Conservation (phyloP, 2,113 vertebrate genomes). For the Sorex araneus region DNA sequence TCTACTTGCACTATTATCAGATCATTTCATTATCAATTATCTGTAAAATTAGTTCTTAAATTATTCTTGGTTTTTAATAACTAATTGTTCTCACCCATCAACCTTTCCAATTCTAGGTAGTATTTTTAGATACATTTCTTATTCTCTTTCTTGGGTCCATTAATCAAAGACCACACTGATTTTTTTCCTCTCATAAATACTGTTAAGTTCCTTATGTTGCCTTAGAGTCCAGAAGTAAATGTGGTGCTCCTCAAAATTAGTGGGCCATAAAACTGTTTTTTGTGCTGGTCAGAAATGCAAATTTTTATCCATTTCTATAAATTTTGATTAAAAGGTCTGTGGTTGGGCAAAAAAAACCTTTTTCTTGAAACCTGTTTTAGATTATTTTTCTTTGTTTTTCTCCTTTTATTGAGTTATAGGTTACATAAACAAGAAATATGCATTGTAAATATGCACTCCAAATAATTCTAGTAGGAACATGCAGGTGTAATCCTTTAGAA, state of each 20-base stretch:
- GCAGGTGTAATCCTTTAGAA: slow-evolving; percentile 13
- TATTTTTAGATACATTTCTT: slow-evolving; percentile 81
- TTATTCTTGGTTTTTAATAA: slow-evolving; percentile 83
- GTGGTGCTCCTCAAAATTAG: not conserved
- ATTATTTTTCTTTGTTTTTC: not conserved
- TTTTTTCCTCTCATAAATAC: slow-evolving; percentile 62
- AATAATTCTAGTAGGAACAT: not conserved
- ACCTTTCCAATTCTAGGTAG: slow-evolving; percentile 81
- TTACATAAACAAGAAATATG: not conserved
- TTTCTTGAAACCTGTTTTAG: not conserved
- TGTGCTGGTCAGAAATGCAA: not conserved
- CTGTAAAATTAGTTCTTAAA: slow-evolving; percentile 85
- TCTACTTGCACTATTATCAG: slow-evolving; percentile 76
- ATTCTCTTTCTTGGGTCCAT: slow-evolving; percentile 68
- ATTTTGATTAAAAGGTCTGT: not conserved
- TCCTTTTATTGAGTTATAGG: not conserved
- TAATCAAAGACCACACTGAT: slow-evolving; percentile 75
- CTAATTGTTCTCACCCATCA: slow-evolving; percentile 82
- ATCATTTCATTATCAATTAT: slow-evolving; percentile 86
- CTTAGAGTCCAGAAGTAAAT: not conserved
- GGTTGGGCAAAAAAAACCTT: not conserved
- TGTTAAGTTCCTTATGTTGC: not conserved
- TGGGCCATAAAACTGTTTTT: not conserved
- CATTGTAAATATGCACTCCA: not conserved
- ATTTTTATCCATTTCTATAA: not conserved